These are phyloP conservation scores for Daphoenositta chrysoptera DNA, from an alignment of 2,113 vertebrate species.

Conservation along the genomic window DNA sequence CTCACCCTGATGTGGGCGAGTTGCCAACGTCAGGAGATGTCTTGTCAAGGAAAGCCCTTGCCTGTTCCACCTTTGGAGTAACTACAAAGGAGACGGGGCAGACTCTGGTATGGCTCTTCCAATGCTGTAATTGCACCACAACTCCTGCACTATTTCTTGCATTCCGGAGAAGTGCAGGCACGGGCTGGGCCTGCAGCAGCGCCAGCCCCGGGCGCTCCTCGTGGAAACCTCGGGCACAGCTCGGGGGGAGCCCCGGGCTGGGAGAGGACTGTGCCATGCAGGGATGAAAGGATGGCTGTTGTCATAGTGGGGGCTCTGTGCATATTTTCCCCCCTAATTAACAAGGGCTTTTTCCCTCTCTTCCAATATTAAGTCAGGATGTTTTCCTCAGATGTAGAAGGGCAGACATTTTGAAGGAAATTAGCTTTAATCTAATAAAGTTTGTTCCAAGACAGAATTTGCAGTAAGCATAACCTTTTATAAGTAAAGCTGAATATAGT, in stretches of 20 bases:
- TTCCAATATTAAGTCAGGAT: slow-evolving; percentile 60
- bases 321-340: neutral
- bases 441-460: slow-evolving; percentile 50
- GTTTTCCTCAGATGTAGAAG: slow-evolving; percentile 50
- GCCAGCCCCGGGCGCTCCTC: too few species aligned
- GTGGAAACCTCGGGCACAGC: accelerated
- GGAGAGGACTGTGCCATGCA: accelerated
- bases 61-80: neutral
- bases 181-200: neutral
- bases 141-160: neutral
- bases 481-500: slow-evolving; percentile 20
- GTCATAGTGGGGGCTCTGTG: neutral
- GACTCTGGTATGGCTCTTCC: accelerated
- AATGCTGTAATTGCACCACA: accelerated
- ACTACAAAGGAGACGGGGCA: too few species aligned
- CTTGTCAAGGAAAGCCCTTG: neutral
- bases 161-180: neutral
- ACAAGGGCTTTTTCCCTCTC: neutral
- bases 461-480: slow-evolving; percentile 32
- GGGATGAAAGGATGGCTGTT: neutral
- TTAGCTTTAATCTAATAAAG: slow-evolving; percentile 63
- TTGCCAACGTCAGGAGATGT: neutral
- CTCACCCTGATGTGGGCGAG: neutral
- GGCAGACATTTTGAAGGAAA: slow-evolving; percentile 48
- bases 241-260: accelerated